Evolutionary conservation across 2,113 vertebrate species (phyloP).

Genomic region (Rana temporaria): DNA sequence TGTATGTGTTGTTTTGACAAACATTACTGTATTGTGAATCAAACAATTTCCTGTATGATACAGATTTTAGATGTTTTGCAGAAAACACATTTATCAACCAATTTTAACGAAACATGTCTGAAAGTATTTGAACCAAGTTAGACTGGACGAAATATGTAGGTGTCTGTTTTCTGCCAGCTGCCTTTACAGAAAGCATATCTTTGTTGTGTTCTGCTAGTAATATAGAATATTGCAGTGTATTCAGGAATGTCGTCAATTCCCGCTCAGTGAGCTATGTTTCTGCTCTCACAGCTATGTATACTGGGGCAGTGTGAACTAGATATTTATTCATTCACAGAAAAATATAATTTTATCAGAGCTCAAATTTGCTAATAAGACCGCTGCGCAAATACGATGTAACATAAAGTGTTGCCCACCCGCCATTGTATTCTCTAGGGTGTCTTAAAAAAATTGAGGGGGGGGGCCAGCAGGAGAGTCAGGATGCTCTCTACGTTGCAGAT

Average conservation of each 20-base stretch:
- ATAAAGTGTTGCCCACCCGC: too few relatives aligned
- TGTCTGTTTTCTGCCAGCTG: slow-evolving; percentile 8
- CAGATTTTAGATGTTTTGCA: neutral
- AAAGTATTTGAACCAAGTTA: neutral
- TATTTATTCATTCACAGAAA: neutral
- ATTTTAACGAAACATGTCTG: neutral
- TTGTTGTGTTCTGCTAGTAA: slow-evolving; percentile 4
- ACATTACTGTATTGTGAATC: neutral
- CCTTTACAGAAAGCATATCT: slow-evolving; percentile 15
- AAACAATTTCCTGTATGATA: neutral
- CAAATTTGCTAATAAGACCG: too few relatives aligned
- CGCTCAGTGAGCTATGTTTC: neutral
- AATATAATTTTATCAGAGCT: too few relatives aligned
- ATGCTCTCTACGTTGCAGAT: too few relatives aligned
- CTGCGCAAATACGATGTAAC: too few relatives aligned
- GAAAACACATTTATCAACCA: neutral
- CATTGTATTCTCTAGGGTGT: too few relatives aligned
- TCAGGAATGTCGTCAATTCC: slow-evolving; percentile 16
- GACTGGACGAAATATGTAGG: slow-evolving; percentile 19
- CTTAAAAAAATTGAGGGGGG: too few relatives aligned
- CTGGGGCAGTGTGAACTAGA: neutral
- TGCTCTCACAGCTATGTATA: neutral
- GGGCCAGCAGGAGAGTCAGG: too few relatives aligned
- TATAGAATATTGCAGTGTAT: slow-evolving; percentile 15
- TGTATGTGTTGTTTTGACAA: too few relatives aligned